Evolutionary conservation across 2,113 vertebrate genomes (phyloP).

Genomic region (Toxotes chatareus): DNA sequence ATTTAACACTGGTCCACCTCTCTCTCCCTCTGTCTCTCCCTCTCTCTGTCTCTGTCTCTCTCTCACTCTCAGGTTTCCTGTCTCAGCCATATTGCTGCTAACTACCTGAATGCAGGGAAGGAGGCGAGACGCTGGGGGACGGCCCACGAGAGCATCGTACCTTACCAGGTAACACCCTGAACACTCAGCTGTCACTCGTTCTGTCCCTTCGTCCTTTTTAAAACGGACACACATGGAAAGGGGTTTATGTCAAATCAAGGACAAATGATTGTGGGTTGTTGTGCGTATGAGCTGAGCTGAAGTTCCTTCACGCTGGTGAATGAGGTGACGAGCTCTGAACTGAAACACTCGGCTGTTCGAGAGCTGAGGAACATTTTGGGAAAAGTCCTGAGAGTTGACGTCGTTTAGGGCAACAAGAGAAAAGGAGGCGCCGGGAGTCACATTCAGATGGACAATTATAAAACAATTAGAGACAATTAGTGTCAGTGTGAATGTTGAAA

Average conservation of each 20-base stretch:
- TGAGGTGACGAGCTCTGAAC: too few relatives aligned
- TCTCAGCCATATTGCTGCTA: constrained; percentile 76
- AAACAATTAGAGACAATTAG: constrained; percentile 30
- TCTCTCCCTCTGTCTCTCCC: constrained; percentile 1
- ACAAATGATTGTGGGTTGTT: too few relatives aligned
- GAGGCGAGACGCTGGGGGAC: constrained; percentile 78
- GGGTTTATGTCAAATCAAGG: too few relatives aligned
- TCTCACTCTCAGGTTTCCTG: constrained; percentile 83
- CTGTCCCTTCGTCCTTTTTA: background rate
- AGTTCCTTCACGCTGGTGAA: too few relatives aligned
- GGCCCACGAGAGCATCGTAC: constrained; percentile 80
- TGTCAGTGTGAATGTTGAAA: constrained; percentile 13
- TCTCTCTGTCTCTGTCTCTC: constrained; percentile 9
- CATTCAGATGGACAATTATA: constrained; percentile 16
- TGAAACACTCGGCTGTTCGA: too few relatives aligned
- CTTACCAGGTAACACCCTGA: constrained; percentile 71
- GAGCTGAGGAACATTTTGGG: background rate
- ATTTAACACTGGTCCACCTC: constrained; percentile 20
- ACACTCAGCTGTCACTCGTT: background rate
- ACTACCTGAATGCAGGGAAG: constrained; percentile 74
- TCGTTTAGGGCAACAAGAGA: background rate
- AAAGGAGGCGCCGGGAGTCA: constrained; percentile 1
- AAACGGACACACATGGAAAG: too few relatives aligned
- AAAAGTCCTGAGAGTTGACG: background rate
- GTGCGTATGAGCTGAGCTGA: too few relatives aligned